Conservation (phyloP, 2,797 vertebrate genomes). For the Spinus pinus region DNA sequence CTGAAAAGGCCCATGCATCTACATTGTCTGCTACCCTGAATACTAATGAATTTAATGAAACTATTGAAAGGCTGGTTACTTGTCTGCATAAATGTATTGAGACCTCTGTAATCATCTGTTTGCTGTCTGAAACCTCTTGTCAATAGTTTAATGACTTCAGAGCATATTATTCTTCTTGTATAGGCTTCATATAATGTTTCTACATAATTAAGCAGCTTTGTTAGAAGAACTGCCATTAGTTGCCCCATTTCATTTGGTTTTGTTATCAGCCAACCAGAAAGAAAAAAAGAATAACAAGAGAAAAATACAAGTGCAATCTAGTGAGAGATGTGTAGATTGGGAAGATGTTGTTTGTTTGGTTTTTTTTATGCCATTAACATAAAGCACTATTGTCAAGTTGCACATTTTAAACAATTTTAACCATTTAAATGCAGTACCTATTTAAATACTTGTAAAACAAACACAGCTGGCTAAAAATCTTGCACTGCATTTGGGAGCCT, state of each 20-base stretch:
- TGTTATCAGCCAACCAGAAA: slow-evolving; percentile 52
- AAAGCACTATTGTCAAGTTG: not conserved
- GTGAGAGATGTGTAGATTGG: slow-evolving; percentile 10
- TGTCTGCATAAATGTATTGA: slow-evolving; percentile 46
- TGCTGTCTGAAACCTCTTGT: slow-evolving; percentile 61
- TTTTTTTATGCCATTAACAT: not conserved
- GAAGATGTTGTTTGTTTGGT: not conserved
- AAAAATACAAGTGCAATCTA: slow-evolving; percentile 1
- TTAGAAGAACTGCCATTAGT: slow-evolving; percentile 60
- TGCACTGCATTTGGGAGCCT: not conserved
- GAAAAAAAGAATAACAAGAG: slow-evolving; percentile 46
- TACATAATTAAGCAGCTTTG: slow-evolving; percentile 70
- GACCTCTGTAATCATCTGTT: slow-evolving; percentile 61
- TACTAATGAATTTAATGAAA: slow-evolving; percentile 66
- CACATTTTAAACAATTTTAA: not conserved
- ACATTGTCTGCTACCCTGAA: slow-evolving; percentile 57
- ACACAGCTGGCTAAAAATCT: not conserved
- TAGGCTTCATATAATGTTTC: slow-evolving; percentile 61
- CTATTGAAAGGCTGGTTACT: slow-evolving; percentile 53
- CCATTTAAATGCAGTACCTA: not conserved
- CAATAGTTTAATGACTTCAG: slow-evolving; percentile 65
- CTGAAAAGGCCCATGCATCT: slow-evolving; percentile 55
- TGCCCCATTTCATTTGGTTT: slow-evolving; percentile 58
- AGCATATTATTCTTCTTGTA: slow-evolving; percentile 58
- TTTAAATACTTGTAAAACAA: not conserved